A percentile compares a stretch with the other conserved stretches of the same genome.
phyloP scores from a whole-genome alignment of 1,140 invertebrate genomes.

The Drosophila parabipectinata region DNA sequence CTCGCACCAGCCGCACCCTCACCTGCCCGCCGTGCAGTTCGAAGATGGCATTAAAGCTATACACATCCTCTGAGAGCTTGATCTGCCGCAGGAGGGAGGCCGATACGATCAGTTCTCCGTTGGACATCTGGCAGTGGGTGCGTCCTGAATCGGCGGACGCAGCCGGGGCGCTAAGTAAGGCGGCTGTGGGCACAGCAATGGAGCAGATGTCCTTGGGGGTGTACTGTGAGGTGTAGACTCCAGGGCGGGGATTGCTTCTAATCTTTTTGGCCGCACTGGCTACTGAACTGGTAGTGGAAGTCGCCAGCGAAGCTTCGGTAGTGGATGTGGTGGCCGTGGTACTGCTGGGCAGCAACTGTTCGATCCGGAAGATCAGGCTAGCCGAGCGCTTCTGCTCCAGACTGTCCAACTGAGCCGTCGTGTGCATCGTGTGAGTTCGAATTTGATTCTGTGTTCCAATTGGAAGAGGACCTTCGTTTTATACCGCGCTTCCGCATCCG shows the following conservation, averaged over 20 bases:
- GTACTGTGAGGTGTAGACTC: slow-evolving; percentile 67
- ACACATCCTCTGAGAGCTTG: slow-evolving; percentile 87
- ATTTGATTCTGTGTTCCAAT: slow-evolving; percentile 80
- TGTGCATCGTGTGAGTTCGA: slow-evolving; percentile 69
- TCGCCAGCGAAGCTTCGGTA: neutral
- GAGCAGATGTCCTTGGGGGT: slow-evolving; percentile 76
- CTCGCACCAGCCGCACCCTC: slow-evolving; percentile 71
- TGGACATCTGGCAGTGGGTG: slow-evolving; percentile 52
- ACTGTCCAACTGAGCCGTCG: slow-evolving; percentile 63
- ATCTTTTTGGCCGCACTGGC: slow-evolving; percentile 56
- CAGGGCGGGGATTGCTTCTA: slow-evolving; percentile 62
- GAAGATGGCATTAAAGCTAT: slow-evolving; percentile 87
- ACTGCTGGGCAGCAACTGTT: slow-evolving; percentile 69
- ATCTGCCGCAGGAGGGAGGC: slow-evolving; percentile 76
- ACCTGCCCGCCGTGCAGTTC: slow-evolving; percentile 74
- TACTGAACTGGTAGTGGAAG: slow-evolving; percentile 8
- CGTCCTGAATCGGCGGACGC: slow-evolving; percentile 28
- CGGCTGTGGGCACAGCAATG: slow-evolving; percentile 40
- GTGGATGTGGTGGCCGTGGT: slow-evolving; percentile 14
- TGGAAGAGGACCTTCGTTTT: slow-evolving; percentile 66
- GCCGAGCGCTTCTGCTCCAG: slow-evolving; percentile 65
- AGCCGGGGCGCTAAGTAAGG: slow-evolving; percentile 51
- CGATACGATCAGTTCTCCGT: slow-evolving; percentile 51
- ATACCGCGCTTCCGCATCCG: slow-evolving; percentile 43
- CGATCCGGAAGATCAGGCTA: slow-evolving; percentile 80